These are phyloP conservation scores for Cotesia vestalis DNA, from an alignment of 1,140 invertebrate genomes.

Conservation along the genomic window DNA sequence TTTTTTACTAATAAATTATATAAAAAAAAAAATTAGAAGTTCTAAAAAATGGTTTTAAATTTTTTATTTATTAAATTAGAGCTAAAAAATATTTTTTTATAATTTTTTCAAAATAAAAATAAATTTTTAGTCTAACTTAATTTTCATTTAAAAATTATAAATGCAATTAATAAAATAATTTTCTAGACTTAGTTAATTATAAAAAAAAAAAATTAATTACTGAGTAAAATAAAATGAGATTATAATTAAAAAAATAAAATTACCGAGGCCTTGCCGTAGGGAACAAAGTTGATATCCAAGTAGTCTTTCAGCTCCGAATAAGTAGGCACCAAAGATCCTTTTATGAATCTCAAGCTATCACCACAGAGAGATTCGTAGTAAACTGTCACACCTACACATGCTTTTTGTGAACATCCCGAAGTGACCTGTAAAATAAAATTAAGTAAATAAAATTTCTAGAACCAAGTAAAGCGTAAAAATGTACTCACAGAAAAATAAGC, in stretches of 20 bases:
- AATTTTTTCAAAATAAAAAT: too few species aligned
- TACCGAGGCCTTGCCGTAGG: conserved; percentile 83
- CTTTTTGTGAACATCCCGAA: neutral
- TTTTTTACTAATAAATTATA: too few species aligned
- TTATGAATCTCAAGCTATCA: conserved; percentile 77
- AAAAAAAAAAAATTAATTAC: too few species aligned
- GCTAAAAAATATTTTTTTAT: too few species aligned
- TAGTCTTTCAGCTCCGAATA: conserved; percentile 64
- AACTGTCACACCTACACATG: conserved; percentile 56
- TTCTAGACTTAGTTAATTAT: too few species aligned
- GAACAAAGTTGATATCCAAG: conserved; percentile 69
- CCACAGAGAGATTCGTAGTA: conserved; percentile 86
- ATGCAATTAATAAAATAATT: too few species aligned
- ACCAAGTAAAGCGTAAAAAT: neutral
- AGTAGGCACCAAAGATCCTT: conserved; percentile 64
- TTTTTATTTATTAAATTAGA: too few species aligned
- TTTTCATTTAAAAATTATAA: too few species aligned
- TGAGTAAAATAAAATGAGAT: too few species aligned
- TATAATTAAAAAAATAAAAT: conserved; percentile 41
- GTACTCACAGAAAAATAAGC: neutral
- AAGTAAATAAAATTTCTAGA: neutral
- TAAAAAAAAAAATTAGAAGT: too few species aligned
- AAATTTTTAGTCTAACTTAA: too few species aligned
- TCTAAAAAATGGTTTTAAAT: too few species aligned
- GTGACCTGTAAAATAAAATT: neutral